Evolutionary conservation across 2,797 vertebrate genomes (phyloP).

Genomic region (Takifugu rubripes): DNA sequence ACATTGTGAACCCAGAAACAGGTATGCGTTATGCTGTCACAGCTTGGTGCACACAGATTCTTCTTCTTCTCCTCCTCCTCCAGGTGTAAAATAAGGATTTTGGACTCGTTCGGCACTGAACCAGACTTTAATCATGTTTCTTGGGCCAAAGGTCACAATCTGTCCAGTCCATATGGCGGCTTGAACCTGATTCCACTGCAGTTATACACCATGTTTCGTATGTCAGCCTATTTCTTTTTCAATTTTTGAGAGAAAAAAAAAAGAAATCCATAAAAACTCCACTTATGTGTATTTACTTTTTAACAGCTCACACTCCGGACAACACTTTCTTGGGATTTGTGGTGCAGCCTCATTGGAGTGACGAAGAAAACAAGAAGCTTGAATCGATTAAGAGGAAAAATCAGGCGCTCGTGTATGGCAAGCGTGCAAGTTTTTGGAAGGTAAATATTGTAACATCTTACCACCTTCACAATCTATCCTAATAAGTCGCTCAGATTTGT

Average conservation of each 20-base stretch:
- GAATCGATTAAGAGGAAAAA: conserved; percentile 17
- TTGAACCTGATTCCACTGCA: conserved; percentile 25
- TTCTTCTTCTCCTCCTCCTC: neutral
- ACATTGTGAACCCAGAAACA: too few relatives aligned
- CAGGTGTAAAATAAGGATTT: conserved; percentile 35
- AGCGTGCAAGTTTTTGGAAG: conserved; percentile 22
- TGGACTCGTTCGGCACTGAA: conserved; percentile 41
- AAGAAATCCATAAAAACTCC: neutral
- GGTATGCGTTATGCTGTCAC: too few relatives aligned
- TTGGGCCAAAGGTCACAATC: conserved; percentile 14
- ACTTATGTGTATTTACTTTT: neutral
- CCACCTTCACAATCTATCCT: too few relatives aligned
- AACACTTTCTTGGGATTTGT: conserved; percentile 46
- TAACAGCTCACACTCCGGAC: conserved; percentile 38
- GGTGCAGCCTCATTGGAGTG: conserved; percentile 21
- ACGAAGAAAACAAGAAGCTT: conserved; percentile 1
- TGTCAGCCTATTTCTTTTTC: neutral
- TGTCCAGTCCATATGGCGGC: conserved; percentile 5
- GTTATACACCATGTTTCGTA: conserved; percentile 47
- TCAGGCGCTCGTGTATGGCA: conserved; percentile 37
- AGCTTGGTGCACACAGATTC: neutral
- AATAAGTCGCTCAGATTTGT: too few relatives aligned
- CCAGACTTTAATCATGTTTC: conserved; percentile 35
- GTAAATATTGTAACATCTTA: conserved; percentile 8
- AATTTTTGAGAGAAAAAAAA: neutral